Evolutionary conservation across 2,113 vertebrate species (phyloP).

Genomic region (Oenanthe oenanthe): DNA sequence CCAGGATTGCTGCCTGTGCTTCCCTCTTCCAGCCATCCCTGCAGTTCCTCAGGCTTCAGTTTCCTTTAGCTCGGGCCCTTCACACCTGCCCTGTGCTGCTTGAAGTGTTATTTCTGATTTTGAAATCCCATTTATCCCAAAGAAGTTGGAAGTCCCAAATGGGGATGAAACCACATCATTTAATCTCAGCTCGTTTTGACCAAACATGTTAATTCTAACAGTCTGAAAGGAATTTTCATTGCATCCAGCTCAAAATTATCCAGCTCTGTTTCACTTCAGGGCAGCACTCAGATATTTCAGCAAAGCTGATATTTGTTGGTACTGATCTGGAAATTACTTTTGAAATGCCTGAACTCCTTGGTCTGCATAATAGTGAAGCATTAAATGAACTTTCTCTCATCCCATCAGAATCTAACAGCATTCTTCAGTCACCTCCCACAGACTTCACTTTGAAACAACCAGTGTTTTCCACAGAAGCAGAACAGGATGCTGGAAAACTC

Average conservation of each 20-base stretch:
- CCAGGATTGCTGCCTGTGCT: accelerated
- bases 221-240: not conserved
- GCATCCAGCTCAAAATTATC: not conserved
- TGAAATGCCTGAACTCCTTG: not conserved
- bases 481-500: not conserved
- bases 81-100: not conserved
- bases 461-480: not conserved
- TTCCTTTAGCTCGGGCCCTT: not conserved
- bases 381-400: not conserved
- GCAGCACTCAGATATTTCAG: not conserved
- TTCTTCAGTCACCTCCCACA: not conserved
- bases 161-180: not conserved
- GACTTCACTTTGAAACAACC: not conserved
- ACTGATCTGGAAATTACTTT: not conserved
- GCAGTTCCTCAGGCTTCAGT: not conserved
- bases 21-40: not conserved
- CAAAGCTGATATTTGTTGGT: not conserved
- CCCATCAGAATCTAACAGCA: not conserved
- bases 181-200: not conserved
- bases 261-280: not conserved
- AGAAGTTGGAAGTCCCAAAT: not conserved
- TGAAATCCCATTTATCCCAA: not conserved
- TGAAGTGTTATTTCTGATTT: not conserved
- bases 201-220: not conserved
- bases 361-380: not conserved